Evolutionary conservation across 2,888 invertebrate genomes (phyloP).

Genomic region (Hydriomena furcata): DNA sequence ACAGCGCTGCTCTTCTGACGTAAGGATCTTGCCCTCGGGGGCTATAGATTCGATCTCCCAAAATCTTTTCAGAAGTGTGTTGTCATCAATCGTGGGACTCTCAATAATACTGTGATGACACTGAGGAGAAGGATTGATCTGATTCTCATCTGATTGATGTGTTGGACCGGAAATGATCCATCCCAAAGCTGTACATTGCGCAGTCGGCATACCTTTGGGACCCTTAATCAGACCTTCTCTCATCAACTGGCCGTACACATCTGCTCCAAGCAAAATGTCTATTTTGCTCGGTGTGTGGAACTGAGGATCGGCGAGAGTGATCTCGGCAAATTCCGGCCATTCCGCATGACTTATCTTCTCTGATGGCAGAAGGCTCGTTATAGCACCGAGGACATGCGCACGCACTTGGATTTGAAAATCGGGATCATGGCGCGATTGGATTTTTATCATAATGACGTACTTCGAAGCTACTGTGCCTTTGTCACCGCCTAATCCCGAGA

Average conservation of each 20-base stretch:
- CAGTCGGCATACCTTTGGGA: neutral
- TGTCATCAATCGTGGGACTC: slow-evolving; percentile 15
- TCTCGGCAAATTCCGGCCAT: neutral
- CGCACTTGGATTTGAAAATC: neutral
- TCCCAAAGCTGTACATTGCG: neutral
- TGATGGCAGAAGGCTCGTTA: neutral
- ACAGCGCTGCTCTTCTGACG: slow-evolving; percentile 30
- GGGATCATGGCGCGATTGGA: neutral
- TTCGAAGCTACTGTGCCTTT: neutral
- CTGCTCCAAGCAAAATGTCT: neutral
- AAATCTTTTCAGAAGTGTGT: slow-evolving; percentile 30
- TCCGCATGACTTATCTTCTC: neutral
- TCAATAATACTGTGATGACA: no score
- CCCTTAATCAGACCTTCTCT: neutral
- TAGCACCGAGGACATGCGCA: neutral
- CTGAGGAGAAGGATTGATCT: neutral
- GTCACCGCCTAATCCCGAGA: slow-evolving; percentile 7
- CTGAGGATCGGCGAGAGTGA: neutral
- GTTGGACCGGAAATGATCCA: slow-evolving; percentile 3
- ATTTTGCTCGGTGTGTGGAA: slow-evolving; percentile 1
- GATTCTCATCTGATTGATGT: neutral
- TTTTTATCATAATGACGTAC: neutral
- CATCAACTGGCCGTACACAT: neutral
- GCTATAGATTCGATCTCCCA: slow-evolving; percentile 37
- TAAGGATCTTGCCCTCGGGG: slow-evolving; percentile 12